Evolutionary conservation across 2,113 vertebrate genomes (phyloP), one percentile per base, ranked within the genome.

Genomic region (Onychorhynchus coronatus): DNA sequence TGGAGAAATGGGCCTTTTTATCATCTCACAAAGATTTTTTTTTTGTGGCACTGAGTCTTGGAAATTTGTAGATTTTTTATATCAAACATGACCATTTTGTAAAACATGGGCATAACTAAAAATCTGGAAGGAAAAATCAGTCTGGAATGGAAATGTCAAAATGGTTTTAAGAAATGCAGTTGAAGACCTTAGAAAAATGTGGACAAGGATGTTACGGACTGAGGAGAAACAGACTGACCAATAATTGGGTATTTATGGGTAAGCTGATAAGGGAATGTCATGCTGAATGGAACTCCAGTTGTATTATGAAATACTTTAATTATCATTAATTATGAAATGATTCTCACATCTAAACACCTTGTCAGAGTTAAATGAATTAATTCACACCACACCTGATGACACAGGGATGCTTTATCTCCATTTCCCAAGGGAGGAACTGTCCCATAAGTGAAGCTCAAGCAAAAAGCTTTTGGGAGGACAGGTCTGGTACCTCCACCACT

Each of bases 101-200:
- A 47, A 61, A 55, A 78, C 11, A 33, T 25, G 18, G 5, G 18
- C 27, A 27, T 63, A 22, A 66, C 25, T 79, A 65, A 70, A 73
- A 53, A 95, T 39, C 37, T 46, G 73, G 81, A 91, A 88, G 59
- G 67, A 53, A 95, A 86, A 77, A 49, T 21, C 11, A 31, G 3
- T 11, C 47, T 56, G 27, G 39, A 44, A 28, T 24, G 42, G 39
- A 67, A 68, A 72, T 9, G 24, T 13, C 16, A 66, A 83, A 85
- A 33, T 18, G 8, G 5, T 76, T 83, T 65, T 62, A 58, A 72
- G 63, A 75, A 68, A 49, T 20, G 18, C 18, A 18, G 28, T 13
- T 42, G 59, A 39, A n/a, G 7, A 68, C 14, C 17, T 74, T 17
- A 61, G 28, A 17, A 79, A 91, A 92, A 39, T 9, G 6, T 31